Evolutionary conservation across 2,888 invertebrate species (phyloP).

Genomic region (Tachina fera): DNA sequence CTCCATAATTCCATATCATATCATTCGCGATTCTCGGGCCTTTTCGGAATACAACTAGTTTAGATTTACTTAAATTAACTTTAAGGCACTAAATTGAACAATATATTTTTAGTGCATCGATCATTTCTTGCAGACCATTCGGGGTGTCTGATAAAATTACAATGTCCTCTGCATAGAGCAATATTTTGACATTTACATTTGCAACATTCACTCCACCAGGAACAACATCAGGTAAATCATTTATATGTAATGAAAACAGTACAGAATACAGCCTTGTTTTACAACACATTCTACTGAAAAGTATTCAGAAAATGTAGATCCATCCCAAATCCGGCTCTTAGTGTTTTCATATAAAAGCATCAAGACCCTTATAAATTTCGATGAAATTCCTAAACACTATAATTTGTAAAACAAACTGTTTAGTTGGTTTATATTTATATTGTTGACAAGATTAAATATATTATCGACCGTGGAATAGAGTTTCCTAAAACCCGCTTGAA

Average conservation of each 20-base stretch:
- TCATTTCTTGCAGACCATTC: too few relatives aligned
- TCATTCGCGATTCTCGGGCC: neutral
- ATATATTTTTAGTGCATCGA: too few relatives aligned
- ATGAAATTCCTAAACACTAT: neutral
- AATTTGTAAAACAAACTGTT: neutral
- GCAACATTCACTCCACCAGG: neutral
- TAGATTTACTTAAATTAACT: neutral
- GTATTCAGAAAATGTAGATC: neutral
- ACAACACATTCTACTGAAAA: neutral
- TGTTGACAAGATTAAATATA: neutral
- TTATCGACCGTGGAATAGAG: neutral
- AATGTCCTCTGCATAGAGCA: too few relatives aligned
- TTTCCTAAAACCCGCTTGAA: slow-evolving; percentile 11
- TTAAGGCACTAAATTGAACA: neutral
- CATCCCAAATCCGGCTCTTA: neutral
- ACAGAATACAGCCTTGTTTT: neutral
- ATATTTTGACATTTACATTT: neutral
- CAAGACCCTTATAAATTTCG: neutral
- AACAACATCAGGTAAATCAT: neutral
- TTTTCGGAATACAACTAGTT: neutral
- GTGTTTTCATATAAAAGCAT: neutral
- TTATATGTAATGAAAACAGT: neutral
- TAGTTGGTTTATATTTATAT: neutral
- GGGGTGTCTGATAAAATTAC: too few relatives aligned
- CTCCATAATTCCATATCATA: too few relatives aligned